phyloP scores from a whole-genome alignment of 2,888 invertebrate genomes.

The Stegana nigrithorax region DNA sequence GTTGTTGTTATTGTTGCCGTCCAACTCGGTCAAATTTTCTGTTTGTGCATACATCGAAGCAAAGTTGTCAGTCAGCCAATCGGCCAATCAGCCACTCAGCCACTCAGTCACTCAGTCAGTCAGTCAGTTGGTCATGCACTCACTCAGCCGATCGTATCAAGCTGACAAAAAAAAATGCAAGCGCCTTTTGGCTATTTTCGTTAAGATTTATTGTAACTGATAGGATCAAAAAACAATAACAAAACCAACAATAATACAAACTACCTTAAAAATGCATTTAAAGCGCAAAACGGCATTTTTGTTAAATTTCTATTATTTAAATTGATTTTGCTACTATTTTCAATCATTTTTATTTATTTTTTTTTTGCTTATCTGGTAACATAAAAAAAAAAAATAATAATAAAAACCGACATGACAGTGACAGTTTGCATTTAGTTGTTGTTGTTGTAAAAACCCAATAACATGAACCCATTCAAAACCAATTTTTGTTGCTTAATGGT shows the following conservation, averaged over 20 bases:
- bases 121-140: not conserved
- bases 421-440: too few species aligned
- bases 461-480: too few species aligned
- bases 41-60: conserved; percentile 4
- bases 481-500: too few species aligned
- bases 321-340: too few species aligned
- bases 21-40: conserved; percentile 47
- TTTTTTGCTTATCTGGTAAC: not conserved
- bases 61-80: conserved; percentile 47
- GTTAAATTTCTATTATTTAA: too few species aligned
- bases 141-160: too few species aligned
- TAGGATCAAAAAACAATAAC: too few species aligned
- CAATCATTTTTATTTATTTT: not conserved
- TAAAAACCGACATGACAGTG: not conserved
- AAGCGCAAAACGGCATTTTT: too few species aligned
- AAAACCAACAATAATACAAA: conserved; percentile 28
- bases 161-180: conserved; percentile 27
- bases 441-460: too few species aligned
- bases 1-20: too few species aligned
- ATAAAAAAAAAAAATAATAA: not conserved
- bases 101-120: conserved; percentile 39
- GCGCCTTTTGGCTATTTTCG: conserved; percentile 56
- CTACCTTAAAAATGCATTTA: not conserved
- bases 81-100: not conserved
- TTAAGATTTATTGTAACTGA: conserved; percentile 58